phyloP scores from a whole-genome alignment of 2,797 vertebrate genomes.

The Agapornis canus region DNA sequence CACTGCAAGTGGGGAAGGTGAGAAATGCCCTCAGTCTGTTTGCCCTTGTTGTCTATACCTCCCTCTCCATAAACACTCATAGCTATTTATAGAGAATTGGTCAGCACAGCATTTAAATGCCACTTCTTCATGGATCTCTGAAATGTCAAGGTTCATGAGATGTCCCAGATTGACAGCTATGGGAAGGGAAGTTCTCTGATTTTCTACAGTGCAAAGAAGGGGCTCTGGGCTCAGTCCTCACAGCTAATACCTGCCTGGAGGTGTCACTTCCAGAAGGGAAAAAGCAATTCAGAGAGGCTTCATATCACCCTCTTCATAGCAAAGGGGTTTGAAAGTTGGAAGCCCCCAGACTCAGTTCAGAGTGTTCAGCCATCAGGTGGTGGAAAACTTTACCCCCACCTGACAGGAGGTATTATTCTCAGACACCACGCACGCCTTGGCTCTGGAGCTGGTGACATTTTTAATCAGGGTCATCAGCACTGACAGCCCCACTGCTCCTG shows the following conservation, averaged over 20 bases:
- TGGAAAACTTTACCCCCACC: neutral
- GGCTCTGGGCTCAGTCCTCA: neutral
- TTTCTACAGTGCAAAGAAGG: neutral
- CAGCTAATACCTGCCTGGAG: neutral
- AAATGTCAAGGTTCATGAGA: neutral
- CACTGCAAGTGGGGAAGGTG: neutral
- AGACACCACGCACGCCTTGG: neutral
- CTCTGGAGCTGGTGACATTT: constrained; percentile 28
- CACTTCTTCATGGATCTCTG: neutral
- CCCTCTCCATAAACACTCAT: neutral
- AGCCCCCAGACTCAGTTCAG: neutral
- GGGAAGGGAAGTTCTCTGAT: neutral
- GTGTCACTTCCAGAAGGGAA: neutral
- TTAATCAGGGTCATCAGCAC: constrained; percentile 54
- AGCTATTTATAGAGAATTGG: neutral
- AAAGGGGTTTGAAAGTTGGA: neutral
- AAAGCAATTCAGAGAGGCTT: neutral
- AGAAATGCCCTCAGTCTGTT: neutral
- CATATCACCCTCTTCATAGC: neutral
- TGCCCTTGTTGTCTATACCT: neutral
- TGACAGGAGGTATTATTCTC: neutral
- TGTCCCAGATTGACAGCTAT: neutral
- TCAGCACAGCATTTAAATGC: neutral
- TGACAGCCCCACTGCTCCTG: constrained; percentile 19
- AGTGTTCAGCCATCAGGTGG: neutral